phyloP scores from a whole-genome alignment of 1,140 invertebrate genomes.

The Trachelipus rathkii region DNA sequence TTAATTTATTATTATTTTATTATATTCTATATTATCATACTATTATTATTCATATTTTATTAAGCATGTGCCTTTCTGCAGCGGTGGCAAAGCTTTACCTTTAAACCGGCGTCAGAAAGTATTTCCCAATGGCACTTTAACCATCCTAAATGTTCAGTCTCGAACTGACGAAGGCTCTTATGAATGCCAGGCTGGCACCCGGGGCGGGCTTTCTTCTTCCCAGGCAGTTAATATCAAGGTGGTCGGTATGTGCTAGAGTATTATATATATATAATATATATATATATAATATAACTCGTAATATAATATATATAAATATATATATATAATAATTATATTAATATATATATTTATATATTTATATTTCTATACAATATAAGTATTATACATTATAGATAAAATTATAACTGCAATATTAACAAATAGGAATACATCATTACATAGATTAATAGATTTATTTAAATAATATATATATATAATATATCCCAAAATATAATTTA shows the following conservation, averaged over 20 bases:
- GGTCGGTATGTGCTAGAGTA: neutral
- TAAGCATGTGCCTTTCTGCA: too few species aligned
- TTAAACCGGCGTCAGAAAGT: neutral
- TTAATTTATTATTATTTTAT: too few species aligned
- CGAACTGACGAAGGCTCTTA: neutral
- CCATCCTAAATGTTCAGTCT: neutral
- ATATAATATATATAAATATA: neutral
- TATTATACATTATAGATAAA: neutral
- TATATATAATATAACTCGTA: constrained; percentile 3
- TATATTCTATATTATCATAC: too few species aligned
- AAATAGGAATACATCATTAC: too few species aligned
- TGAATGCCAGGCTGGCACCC: neutral
- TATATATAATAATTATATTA: neutral
- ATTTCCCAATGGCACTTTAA: neutral
- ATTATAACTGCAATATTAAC: too few species aligned
- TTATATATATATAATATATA: neutral
- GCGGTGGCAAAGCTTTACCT: neutral
- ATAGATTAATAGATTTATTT: too few species aligned
- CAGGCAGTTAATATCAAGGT: neutral
- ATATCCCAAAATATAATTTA: too few species aligned
- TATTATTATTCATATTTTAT: too few species aligned
- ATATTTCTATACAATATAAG: neutral
- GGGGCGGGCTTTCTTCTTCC: neutral
- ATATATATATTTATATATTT: neutral
- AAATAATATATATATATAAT: too few species aligned